phyloP scores from a whole-genome alignment of 1,140 invertebrate genomes.

The Zaprionus inermis region DNA sequence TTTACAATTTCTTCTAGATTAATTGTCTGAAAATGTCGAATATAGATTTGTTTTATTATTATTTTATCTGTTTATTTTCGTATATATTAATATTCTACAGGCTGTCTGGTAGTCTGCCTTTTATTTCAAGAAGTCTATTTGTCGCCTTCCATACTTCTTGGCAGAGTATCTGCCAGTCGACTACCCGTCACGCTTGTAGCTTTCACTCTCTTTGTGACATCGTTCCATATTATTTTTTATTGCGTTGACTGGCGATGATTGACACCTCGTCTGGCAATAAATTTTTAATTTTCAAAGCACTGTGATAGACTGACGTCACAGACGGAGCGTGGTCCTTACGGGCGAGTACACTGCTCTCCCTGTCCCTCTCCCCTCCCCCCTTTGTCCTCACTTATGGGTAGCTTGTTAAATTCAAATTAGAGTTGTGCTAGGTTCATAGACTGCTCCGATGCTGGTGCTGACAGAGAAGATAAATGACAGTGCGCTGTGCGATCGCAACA shows the following conservation, averaged over 20 bases:
- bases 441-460: conserved; percentile 58
- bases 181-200: background rate
- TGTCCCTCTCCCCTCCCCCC: conserved; percentile 1
- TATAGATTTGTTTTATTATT: too few relatives aligned
- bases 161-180: conserved; percentile 19
- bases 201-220: conserved; percentile 14
- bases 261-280: conserved; percentile 75
- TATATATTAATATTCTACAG: too few relatives aligned
- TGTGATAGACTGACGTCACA: conserved; percentile 50
- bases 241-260: conserved; percentile 61
- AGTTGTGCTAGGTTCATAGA: conserved; percentile 52
- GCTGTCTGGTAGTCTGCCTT: too few relatives aligned
- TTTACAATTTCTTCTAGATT: too few relatives aligned
- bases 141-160: background rate
- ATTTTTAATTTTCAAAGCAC: conserved; percentile 80
- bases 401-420: conserved; percentile 83
- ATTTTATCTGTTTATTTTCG: too few relatives aligned
- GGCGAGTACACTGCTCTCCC: background rate
- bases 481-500: conserved; percentile 76
- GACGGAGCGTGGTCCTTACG: conserved; percentile 1
- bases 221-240: conserved; percentile 45
- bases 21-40: too few relatives aligned
- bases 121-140: too few relatives aligned
- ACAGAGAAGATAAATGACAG: conserved; percentile 80
- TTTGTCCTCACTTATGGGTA: conserved; percentile 37